Evolutionary conservation across 2,888 invertebrate genomes (phyloP), one percentile per base, ranked within the genome.

Genomic region (Cephus pygmeus): DNA sequence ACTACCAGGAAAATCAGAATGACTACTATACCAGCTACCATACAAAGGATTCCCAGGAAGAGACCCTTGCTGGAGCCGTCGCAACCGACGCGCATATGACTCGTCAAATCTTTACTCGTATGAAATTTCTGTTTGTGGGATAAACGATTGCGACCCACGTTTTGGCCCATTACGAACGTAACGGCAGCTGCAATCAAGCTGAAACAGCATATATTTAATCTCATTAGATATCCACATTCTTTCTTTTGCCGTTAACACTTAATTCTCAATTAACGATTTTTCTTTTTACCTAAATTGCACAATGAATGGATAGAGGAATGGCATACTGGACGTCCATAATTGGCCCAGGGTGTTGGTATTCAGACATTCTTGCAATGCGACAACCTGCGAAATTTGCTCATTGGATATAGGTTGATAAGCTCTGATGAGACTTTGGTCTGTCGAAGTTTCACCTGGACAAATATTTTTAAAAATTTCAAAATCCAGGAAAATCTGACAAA

Each of bases 141-240:
- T 15, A 89, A 83, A n/a, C 90, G 87, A 78, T 88, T 88, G 12
- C 90, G 87, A 1, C 93, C 92, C 2, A 93, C 93, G 82, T 93
- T 93, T 79, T 92, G 92, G 80, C 93, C 93, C 92, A 93, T 93
- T 69, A 93, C 92, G 84, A 92, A 93, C 1, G 93, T 93, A 77
- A 93, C 93, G 0, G 93, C 93, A 1, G 93, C 93, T 0, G 93
- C 93, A 75, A 93, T 93, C 78, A 93, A 83, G 80, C 93, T 93
- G 88, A 40, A 88, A 85, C 78, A 73, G n/a, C 9, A 56, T 23
- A 56, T 9, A 56, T 9, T 56, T 56, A 23, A 56, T 56, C 2
- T 56, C 23, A 9, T 56, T 56, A 56, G 56, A 56, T 56, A 56
- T 9, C 9, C 56, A 23, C 56, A 56, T 56, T 56, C 23, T 23